phyloP scores from a whole-genome alignment of 2,888 invertebrate genomes.

The Halictus ligatus region DNA sequence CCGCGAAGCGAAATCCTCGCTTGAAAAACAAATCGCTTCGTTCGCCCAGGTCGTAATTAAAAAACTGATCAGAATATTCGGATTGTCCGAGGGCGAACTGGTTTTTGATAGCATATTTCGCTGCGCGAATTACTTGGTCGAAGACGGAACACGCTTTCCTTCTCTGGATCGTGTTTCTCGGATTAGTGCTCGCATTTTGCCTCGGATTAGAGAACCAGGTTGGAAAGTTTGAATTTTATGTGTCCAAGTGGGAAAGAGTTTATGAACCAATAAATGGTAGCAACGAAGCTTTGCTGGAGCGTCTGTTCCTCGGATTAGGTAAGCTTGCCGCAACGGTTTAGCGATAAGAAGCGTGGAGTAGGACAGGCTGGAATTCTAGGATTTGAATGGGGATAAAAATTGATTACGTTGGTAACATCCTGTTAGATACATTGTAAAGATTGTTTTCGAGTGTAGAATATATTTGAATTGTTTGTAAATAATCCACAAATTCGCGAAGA shows the following conservation, averaged over 20 bases:
- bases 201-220: not conserved
- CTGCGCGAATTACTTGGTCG: not conserved
- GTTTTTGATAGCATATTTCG: not conserved
- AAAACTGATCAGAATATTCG: constrained; percentile 18
- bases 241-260: not conserved
- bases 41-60: not conserved
- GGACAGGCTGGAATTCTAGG: not conserved
- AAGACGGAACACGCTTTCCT: not conserved
- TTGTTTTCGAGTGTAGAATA: no score
- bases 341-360: not conserved
- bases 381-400: not conserved
- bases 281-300: not conserved
- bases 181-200: not conserved
- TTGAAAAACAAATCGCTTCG: constrained; percentile 24
- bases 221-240: not conserved
- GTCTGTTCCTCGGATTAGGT: not conserved
- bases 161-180: not conserved
- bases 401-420: not conserved
- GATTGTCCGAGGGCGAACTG: not conserved
- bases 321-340: not conserved
- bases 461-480: no score
- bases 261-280: not conserved
- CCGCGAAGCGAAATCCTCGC: not conserved
- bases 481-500: no score
- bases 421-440: no score